A percentile compares a stretch with the other conserved stretches of the same genome.
Conservation (phyloP, 2,113 vertebrate species). For the Hemicordylus capensis region DNA sequence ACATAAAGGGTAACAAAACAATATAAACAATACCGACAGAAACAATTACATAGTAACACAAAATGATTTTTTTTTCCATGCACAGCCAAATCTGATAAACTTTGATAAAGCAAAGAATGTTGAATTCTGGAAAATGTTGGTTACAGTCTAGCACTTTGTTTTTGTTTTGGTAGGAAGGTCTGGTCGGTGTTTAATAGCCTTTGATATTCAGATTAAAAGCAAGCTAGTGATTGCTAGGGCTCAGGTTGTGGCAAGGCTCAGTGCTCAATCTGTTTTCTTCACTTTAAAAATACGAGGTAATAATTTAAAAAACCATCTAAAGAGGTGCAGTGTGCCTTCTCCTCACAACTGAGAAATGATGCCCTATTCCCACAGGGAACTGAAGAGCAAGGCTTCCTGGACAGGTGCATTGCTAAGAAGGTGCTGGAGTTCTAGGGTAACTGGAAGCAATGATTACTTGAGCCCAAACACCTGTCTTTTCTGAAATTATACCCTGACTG, state of each 20-base stretch:
- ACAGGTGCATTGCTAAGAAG: too few relatives aligned
- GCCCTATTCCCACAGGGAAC: neutral
- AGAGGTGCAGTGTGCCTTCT: neutral
- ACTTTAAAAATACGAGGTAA: too few relatives aligned
- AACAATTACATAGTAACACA: too few relatives aligned
- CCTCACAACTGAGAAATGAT: neutral
- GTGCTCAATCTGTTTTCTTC: neutral
- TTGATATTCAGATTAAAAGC: neutral
- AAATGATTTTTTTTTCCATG: too few relatives aligned
- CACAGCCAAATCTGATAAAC: neutral
- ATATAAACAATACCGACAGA: too few relatives aligned
- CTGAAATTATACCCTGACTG: too few relatives aligned
- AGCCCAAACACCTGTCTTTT: too few relatives aligned
- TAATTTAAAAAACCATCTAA: neutral
- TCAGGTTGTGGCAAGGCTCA: neutral
- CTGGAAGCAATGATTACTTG: too few relatives aligned
- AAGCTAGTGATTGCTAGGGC: neutral
- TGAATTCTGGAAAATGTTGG: neutral
- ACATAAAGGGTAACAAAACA: too few relatives aligned
- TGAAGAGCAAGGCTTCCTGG: neutral
- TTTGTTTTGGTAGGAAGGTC: neutral
- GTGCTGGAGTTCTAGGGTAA: too few relatives aligned
- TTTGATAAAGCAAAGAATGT: neutral
- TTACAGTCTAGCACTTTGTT: neutral
- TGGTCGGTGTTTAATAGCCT: neutral